Evolutionary conservation across 2,797 vertebrate genomes (phyloP).

Genomic region (Muraenolepis orangiensis): DNA sequence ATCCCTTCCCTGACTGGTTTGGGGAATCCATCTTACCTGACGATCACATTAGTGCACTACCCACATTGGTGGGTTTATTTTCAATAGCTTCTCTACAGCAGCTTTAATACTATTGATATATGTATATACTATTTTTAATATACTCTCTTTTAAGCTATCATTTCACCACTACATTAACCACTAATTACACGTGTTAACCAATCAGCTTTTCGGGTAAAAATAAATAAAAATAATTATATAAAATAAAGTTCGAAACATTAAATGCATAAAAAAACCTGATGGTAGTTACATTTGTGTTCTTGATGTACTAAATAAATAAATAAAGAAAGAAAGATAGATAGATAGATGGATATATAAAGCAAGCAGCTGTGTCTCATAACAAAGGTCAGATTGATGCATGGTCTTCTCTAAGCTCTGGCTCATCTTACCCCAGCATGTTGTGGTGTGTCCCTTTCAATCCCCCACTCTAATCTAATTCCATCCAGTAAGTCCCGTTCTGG

Average conservation of each 20-base stretch:
- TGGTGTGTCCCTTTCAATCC: background rate
- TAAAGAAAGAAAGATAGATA: too few relatives aligned
- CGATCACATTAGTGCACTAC: background rate
- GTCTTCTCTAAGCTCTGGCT: background rate
- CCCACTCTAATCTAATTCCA: constrained; percentile 58
- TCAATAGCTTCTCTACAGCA: too few relatives aligned
- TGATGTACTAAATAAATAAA: too few relatives aligned
- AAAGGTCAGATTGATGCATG: constrained; percentile 58
- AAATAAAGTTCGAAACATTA: too few relatives aligned
- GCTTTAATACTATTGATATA: background rate
- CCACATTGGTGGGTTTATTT: too few relatives aligned
- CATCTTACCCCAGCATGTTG: background rate
- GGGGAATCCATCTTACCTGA: background rate
- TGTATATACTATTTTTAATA: too few relatives aligned
- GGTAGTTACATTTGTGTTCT: too few relatives aligned
- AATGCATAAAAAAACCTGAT: too few relatives aligned
- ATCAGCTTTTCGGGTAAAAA: too few relatives aligned
- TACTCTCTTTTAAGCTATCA: background rate
- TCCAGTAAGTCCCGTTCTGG: constrained; percentile 47
- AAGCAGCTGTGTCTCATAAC: constrained; percentile 36
- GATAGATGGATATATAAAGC: too few relatives aligned
- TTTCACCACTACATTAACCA: background rate
- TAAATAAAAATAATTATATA: too few relatives aligned
- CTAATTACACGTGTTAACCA: background rate
- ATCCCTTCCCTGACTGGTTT: background rate